Percentiles rank a stretch among this genome's conserved stretches.
phyloP scores from a whole-genome alignment of 92 coral and sea anemone species.

The Porites divaricata region DNA sequence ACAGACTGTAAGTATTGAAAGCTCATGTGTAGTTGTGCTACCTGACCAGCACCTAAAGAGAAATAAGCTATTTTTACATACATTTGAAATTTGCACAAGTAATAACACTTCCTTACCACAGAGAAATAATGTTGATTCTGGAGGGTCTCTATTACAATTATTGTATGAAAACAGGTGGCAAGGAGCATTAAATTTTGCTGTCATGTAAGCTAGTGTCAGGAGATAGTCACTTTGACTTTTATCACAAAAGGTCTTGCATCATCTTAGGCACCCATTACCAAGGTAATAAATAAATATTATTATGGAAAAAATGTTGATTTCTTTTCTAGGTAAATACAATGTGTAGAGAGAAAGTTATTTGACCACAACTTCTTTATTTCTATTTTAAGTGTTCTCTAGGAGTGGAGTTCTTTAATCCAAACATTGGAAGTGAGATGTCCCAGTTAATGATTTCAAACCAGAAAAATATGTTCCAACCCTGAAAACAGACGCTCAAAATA shows the following conservation, averaged over 20 bases:
- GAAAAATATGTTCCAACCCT: conserved; percentile 46
- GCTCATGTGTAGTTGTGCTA: neutral
- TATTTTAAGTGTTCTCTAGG: conserved; percentile 53
- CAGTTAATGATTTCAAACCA: conserved; percentile 45
- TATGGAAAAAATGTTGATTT: neutral
- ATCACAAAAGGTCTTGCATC: no score
- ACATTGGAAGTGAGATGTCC: conserved; percentile 48
- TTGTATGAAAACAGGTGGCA: no score
- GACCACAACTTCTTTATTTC: no score
- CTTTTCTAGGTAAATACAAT: neutral
- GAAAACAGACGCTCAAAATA: no score
- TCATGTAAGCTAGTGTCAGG: no score
- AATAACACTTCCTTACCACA: no score
- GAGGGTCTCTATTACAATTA: no score
- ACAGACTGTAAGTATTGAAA: neutral
- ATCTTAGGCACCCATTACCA: no score
- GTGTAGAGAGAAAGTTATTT: neutral
- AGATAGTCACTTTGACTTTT: no score
- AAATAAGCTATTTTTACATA: neutral
- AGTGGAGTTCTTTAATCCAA: conserved; percentile 43
- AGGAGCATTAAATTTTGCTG: no score
- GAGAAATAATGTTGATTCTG: no score
- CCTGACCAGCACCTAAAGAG: neutral
- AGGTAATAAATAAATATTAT: neutral
- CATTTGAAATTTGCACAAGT: no score